Evolutionary conservation across 2,113 vertebrate genomes (phyloP).

Genomic region (Agapornis roseicollis): DNA sequence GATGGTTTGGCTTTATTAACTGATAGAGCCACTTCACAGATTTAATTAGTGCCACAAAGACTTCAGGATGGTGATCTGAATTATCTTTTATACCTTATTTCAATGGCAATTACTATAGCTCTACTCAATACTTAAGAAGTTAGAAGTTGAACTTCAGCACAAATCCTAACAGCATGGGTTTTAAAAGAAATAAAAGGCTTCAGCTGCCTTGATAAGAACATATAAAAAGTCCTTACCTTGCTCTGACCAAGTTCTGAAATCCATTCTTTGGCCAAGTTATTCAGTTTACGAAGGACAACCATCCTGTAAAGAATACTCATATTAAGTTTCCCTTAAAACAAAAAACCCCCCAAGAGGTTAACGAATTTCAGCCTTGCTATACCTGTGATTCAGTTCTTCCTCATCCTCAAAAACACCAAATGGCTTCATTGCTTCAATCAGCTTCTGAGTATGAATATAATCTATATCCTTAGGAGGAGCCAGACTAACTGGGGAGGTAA

Average conservation of each 20-base stretch:
- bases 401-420: slow-evolving; percentile 96
- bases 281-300: slow-evolving; percentile 90
- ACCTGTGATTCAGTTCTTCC: slow-evolving; percentile 91
- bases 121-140: background rate
- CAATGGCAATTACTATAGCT: background rate
- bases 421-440: slow-evolving; percentile 90
- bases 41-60: background rate
- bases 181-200: background rate
- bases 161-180: background rate
- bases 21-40: background rate
- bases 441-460: slow-evolving; percentile 85
- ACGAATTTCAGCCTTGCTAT: background rate
- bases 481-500: slow-evolving; percentile 91
- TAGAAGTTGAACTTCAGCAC: background rate
- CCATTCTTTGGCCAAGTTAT: slow-evolving; percentile 94
- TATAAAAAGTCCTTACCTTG: slow-evolving; percentile 80
- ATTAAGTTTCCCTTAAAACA: background rate
- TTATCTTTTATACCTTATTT: background rate
- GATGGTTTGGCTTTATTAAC: background rate
- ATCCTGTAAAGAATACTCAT: slow-evolving; percentile 74
- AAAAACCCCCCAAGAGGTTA: background rate
- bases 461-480: slow-evolving; percentile 88
- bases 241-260: slow-evolving; percentile 90
- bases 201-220: background rate
- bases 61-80: background rate